These are phyloP conservation scores for Halcyon smyrnensis DNA, from an alignment of 2,797 vertebrate species.

Conservation along the genomic window DNA sequence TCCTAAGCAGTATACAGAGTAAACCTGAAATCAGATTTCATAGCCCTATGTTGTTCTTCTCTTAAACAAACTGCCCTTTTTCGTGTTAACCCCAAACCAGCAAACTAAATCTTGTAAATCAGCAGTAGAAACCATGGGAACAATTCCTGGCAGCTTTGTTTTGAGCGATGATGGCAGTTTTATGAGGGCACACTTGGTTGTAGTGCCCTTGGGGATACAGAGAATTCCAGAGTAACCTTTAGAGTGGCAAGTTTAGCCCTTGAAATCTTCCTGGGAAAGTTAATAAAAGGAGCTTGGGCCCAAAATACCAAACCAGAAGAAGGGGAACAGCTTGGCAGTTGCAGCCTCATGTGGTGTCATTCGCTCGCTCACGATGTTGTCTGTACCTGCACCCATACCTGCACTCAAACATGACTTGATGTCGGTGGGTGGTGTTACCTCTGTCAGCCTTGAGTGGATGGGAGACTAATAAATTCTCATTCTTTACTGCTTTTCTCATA, in stretches of 20 bases:
- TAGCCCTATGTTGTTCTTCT: not conserved
- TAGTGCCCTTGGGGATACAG: not conserved
- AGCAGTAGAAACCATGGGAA: not conserved
- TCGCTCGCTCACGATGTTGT: fast-evolving
- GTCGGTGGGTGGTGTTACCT: not conserved
- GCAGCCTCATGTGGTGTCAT: not conserved
- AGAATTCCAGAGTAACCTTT: not conserved
- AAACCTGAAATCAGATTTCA: not conserved
- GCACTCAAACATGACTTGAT: not conserved
- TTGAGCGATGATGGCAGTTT: not conserved
- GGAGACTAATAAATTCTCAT: not conserved
- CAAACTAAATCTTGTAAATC: not conserved
- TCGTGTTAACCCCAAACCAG: not conserved
- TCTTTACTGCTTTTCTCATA: slow-evolving; percentile 32
- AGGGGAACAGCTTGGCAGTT: not conserved
- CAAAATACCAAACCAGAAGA: not conserved
- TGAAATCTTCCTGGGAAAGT: not conserved
- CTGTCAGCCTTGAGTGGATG: not conserved
- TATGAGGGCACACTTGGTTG: not conserved
- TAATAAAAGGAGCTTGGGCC: not conserved
- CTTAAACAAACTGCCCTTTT: not conserved
- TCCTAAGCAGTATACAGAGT: not conserved
- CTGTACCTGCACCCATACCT: not conserved
- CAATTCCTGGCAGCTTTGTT: not conserved
- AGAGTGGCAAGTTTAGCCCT: not conserved